A percentile compares a stretch with the other conserved stretches of the same genome.
Conservation (phyloP, 2,888 invertebrate species). For the Artemia sp. region DNA sequence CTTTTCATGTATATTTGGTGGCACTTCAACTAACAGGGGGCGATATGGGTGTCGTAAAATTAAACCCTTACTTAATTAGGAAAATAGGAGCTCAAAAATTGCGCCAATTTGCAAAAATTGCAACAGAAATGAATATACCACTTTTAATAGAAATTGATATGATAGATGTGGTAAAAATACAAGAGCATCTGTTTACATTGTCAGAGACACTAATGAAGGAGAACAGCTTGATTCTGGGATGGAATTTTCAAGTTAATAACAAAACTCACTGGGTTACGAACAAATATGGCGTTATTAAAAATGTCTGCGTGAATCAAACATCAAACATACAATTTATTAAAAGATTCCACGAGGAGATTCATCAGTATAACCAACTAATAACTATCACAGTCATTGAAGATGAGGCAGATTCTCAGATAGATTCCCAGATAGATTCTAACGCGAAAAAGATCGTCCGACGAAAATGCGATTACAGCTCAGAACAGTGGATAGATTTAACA, state of each 20-base stretch:
- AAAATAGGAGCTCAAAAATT: not conserved
- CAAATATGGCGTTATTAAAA: not conserved
- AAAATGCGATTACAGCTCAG: not conserved
- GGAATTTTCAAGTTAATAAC: conserved; percentile 1
- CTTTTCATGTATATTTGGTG: conserved; percentile 1
- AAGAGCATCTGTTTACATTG: not conserved
- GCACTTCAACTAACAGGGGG: not conserved
- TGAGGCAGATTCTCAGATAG: not conserved
- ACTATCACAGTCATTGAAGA: conserved; percentile 7
- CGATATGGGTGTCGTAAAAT: not conserved
- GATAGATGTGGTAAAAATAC: not conserved
- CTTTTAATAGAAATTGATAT: conserved; percentile 1
- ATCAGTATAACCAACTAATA: not conserved
- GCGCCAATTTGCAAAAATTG: not conserved
- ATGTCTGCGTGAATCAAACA: not conserved
- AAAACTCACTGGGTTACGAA: not conserved
- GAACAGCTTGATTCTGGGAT: not conserved
- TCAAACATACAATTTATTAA: not conserved
- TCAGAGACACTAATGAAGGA: not conserved
- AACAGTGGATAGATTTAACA: not conserved
- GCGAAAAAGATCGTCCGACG: not conserved
- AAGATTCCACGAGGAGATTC: not conserved
- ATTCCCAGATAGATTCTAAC: not conserved
- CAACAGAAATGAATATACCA: not conserved
- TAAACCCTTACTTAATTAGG: not conserved